Percentiles rank a stretch among this genome's conserved stretches.
Evolutionary conservation across 1,140 invertebrate genomes (phyloP).

Genomic region (Ericerus pela): DNA sequence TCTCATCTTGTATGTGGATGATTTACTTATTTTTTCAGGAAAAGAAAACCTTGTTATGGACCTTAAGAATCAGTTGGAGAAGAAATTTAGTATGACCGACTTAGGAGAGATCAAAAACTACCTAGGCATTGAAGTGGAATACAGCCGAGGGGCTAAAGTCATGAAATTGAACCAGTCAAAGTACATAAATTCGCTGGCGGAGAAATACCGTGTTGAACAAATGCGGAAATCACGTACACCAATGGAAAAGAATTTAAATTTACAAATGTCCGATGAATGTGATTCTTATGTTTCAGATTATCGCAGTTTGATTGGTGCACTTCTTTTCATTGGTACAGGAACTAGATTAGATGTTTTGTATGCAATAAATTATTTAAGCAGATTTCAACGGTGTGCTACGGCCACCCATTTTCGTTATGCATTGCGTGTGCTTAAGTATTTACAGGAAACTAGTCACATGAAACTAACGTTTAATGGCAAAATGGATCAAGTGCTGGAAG

Average conservation of each 20-base stretch:
- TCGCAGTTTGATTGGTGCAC: constrained; percentile 27
- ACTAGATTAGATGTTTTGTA: constrained; percentile 32
- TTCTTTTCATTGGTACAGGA: constrained; percentile 30
- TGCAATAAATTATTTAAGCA: constrained; percentile 22
- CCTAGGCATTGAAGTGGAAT: background rate
- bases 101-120: background rate
- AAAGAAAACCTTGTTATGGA: background rate
- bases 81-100: constrained; percentile 6
- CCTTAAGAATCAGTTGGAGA: constrained; percentile 3
- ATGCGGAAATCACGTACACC: background rate
- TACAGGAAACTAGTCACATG: constrained; percentile 25
- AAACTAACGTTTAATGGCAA: background rate
- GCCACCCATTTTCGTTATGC: constrained; percentile 27
- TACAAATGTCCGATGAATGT: background rate
- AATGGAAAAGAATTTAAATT: background rate
- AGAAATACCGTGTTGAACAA: background rate
- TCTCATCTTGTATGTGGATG: constrained; percentile 11
- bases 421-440: constrained; percentile 29
- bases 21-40: constrained; percentile 8
- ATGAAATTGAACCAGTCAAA: background rate
- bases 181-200: background rate
- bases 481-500: background rate
- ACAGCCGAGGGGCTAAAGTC: too few species aligned
- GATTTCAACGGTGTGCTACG: constrained; percentile 27
- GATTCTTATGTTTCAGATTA: constrained; percentile 22